Evolutionary conservation across 1,140 invertebrate species (phyloP).

Genomic region (Leptinotarsa defecta): DNA sequence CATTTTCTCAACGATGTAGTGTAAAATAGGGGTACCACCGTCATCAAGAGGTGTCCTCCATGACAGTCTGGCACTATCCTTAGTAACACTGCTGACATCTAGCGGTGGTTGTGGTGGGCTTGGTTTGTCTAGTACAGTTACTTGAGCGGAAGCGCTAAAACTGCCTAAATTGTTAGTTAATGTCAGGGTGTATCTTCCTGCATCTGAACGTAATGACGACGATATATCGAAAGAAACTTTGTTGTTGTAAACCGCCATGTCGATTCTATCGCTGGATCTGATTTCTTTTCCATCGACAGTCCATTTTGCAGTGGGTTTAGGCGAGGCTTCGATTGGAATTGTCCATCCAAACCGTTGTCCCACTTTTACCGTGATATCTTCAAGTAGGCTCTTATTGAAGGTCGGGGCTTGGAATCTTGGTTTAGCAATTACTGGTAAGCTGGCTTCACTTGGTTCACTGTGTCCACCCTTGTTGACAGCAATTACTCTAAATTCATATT

Average conservation of each 20-base stretch:
- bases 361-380: slow-evolving; percentile 86
- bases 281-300: slow-evolving; percentile 81
- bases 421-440: slow-evolving; percentile 81
- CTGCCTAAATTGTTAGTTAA: slow-evolving; percentile 84
- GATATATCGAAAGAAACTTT: slow-evolving; percentile 86
- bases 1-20: slow-evolving; percentile 98
- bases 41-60: slow-evolving; percentile 87
- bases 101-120: slow-evolving; percentile 85
- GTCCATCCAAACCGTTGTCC: slow-evolving; percentile 88
- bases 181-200: slow-evolving; percentile 83
- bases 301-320: slow-evolving; percentile 86
- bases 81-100: slow-evolving; percentile 82
- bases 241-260: slow-evolving; percentile 73
- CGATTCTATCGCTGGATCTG: slow-evolving; percentile 67
- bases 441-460: slow-evolving; percentile 92
- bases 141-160: slow-evolving; percentile 80
- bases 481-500: slow-evolving; percentile 96
- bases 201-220: slow-evolving; percentile 79
- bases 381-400: slow-evolving; percentile 81
- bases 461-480: slow-evolving; percentile 96
- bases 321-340: slow-evolving; percentile 85
- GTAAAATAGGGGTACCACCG: slow-evolving; percentile 91
- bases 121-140: slow-evolving; percentile 89
- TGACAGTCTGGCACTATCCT: slow-evolving; percentile 84
- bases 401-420: slow-evolving; percentile 81